Conservation (phyloP, 2,797 vertebrate genomes). For the Parauchenoglanis punctatus region DNA sequence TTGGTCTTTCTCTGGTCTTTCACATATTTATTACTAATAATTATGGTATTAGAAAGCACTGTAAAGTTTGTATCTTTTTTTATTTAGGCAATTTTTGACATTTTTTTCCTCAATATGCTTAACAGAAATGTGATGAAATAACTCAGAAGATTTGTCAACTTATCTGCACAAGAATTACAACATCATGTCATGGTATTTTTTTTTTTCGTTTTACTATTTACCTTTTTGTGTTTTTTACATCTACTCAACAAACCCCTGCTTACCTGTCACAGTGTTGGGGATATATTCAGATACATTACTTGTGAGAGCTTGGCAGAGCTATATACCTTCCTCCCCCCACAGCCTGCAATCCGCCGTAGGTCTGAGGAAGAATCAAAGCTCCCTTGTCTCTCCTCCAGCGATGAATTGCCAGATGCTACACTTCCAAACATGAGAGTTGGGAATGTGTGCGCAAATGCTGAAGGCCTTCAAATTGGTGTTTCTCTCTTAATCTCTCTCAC, state of each 20-base stretch:
- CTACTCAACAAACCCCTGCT: not conserved
- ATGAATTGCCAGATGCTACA: constrained; percentile 63
- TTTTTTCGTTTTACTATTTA: not conserved
- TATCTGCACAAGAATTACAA: not conserved
- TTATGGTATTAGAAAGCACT: constrained; percentile 16
- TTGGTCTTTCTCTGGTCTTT: not conserved
- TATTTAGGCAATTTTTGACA: not conserved
- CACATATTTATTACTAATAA: not conserved
- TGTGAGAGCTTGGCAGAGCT: constrained; percentile 15
- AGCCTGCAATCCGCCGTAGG: constrained; percentile 61
- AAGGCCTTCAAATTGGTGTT: not conserved
- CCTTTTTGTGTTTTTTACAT: not conserved
- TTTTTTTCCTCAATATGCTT: not conserved
- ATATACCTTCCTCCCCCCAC: not conserved
- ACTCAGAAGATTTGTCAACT: not conserved
- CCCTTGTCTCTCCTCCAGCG: constrained; percentile 57
- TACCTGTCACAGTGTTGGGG: constrained; percentile 11
- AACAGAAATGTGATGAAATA: not conserved
- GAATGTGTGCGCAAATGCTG: constrained; percentile 1
- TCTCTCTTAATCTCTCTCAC: not conserved
- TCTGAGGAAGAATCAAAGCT: constrained; percentile 69
- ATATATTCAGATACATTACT: constrained; percentile 2
- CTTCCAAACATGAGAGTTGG: constrained; percentile 56
- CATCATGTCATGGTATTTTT: not conserved
- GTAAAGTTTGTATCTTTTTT: not conserved